Base-by-base conservation (phyloP, 2,113 vertebrate genomes). In the Stictonetta naevosa region DNA sequence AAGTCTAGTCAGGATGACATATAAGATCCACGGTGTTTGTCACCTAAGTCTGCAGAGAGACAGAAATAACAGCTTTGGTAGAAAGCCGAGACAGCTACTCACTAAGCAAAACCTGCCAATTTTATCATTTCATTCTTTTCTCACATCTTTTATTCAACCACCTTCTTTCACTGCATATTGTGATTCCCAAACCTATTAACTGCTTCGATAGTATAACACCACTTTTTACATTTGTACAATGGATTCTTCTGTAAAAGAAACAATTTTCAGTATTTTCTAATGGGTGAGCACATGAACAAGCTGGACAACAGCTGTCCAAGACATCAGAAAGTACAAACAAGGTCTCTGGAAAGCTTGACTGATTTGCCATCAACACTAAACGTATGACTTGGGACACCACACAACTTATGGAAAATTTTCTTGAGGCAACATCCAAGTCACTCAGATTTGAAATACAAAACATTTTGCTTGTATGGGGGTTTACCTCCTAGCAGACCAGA, bases 11-110 rank as follows among this genome's bases (percentile, higher is more conserved):
- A 76, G 59, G 34, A 62, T 92, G 79, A 76, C 56, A 55, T 23
- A 16, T 8, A 50, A 46, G 40, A 88, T 90, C n/a, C 53, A 66
- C 1, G 0, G 26, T 69, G 29, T 46, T 40, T 76, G 92, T 83
- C 92, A 93, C 76, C 33, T 86, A 63, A 15, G 1, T 88, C 86
- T 91, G 22, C 62, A 85, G 76, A 78, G 64, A 53, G 72, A 62
- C 80, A 82, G 86, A 91, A 91, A 86, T 91, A 86, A 78, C 42
- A 87, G 81, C 58, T 48, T 84, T 86, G 38, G 23, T 34, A 62
- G 38, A 58, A 85, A 89, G 69, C 15, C 62, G 68, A 72, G 77
- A 11, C 42, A 88, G 66, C 13, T 64, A 36, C 77, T 78, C 67
- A 40, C 42, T 48, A n/a, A 82, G 58, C 16, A 94, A 82, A 92